phyloP scores from a whole-genome alignment of 2,888 invertebrate species.

The Platycheirus rosarum region DNA sequence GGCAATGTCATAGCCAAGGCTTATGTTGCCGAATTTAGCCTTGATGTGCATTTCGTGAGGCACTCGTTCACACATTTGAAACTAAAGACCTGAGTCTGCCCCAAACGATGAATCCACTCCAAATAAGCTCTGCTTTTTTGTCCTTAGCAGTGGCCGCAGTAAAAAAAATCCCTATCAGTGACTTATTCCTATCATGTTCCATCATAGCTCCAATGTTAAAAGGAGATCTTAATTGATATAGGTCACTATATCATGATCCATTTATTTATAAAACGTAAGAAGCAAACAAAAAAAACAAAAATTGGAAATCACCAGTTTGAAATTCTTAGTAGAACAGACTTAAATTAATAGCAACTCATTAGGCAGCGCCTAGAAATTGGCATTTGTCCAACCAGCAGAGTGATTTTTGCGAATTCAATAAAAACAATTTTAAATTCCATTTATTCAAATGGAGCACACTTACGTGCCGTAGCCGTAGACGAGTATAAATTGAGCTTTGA shows the following conservation, averaged over 20 bases:
- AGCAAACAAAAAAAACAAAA: background rate
- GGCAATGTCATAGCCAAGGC: too few relatives aligned
- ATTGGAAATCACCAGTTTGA: background rate
- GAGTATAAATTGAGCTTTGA: constrained; percentile 43
- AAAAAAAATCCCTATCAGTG: too few relatives aligned
- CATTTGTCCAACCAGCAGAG: constrained; percentile 3
- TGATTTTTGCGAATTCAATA: background rate
- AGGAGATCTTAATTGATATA: too few relatives aligned
- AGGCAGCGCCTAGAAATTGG: background rate
- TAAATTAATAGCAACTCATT: background rate
- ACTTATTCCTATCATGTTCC: too few relatives aligned
- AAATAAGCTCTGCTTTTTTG: too few relatives aligned
- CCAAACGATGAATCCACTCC: too few relatives aligned
- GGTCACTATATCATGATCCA: constrained; percentile 6
- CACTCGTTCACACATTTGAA: too few relatives aligned
- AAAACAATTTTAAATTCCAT: constrained; percentile 4
- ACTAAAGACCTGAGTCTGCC: too few relatives aligned
- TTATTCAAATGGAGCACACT: constrained; percentile 6
- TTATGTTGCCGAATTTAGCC: too few relatives aligned
- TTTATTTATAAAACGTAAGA: background rate
- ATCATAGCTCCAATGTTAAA: too few relatives aligned
- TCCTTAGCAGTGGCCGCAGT: too few relatives aligned
- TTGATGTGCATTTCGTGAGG: too few relatives aligned
- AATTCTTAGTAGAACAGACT: background rate
- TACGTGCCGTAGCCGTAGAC: constrained; percentile 13